Conservation (phyloP, 2,113 vertebrate genomes). For the Cinclus cinclus region DNA sequence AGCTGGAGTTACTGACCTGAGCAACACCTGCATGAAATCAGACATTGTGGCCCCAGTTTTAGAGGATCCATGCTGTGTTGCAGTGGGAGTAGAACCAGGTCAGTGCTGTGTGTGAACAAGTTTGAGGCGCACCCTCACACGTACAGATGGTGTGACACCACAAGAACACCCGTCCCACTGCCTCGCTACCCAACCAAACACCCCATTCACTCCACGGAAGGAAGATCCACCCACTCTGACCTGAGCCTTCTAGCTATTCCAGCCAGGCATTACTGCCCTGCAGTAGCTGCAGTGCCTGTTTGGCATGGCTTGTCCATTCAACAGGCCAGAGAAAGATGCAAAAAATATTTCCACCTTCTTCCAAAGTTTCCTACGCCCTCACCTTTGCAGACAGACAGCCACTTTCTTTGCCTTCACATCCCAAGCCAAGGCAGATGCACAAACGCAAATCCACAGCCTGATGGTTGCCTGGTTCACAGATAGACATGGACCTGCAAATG, state of each 20-base stretch:
- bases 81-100: neutral
- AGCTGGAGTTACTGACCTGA: neutral
- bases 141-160: conserved; percentile 1
- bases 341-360: neutral
- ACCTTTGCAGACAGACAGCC: neutral
- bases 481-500: rapidly evolving
- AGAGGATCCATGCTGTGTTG: neutral
- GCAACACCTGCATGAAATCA: neutral
- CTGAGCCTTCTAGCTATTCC: neutral
- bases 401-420: neutral
- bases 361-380: neutral
- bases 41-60: neutral
- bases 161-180: neutral
- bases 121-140: neutral
- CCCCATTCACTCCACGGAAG: neutral
- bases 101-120: neutral
- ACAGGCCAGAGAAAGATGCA: neutral
- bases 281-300: neutral
- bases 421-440: neutral
- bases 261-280: rapidly evolving
- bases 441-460: neutral
- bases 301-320: neutral
- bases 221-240: neutral
- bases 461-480: rapidly evolving
- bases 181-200: neutral